A percentile compares a stretch with the other conserved stretches of the same genome.
Conservation (phyloP, 2,797 vertebrate genomes). For the Odontamblyopus lacepedii region DNA sequence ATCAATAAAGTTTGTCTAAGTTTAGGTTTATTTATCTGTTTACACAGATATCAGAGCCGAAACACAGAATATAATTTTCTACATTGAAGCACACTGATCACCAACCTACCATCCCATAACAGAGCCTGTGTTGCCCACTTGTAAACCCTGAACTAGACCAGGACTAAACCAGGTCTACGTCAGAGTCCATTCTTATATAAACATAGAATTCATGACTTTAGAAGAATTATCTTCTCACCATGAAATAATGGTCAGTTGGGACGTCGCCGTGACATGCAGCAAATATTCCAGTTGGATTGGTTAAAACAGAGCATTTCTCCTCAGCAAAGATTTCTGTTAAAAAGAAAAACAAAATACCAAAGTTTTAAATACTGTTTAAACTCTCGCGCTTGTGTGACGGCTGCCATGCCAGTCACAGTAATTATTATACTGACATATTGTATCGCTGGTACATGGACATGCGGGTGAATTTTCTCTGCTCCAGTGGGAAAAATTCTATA, state of each 20-base stretch:
- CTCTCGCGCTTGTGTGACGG: too few species aligned
- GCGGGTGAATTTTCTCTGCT: too few species aligned
- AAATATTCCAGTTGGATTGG: slow-evolving; percentile 68
- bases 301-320: slow-evolving; percentile 59
- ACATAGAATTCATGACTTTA: background rate
- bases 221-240: slow-evolving; percentile 38
- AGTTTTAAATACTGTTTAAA: too few species aligned
- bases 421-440: too few species aligned
- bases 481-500: too few species aligned
- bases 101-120: background rate
- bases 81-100: background rate
- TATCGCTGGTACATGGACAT: too few species aligned
- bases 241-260: slow-evolving; percentile 54
- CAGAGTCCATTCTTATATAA: background rate
- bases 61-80: too few species aligned
- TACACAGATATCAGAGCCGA: too few species aligned
- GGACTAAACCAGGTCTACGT: background rate
- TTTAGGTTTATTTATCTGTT: too few species aligned
- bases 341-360: background rate
- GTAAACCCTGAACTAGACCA: background rate
- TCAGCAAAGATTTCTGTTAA: slow-evolving; percentile 73
- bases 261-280: slow-evolving; percentile 73
- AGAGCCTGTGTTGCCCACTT: too few species aligned
- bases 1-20: too few species aligned
- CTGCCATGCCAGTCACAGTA: too few species aligned